These are phyloP conservation scores for Leptopilina clavipes DNA, from an alignment of 1,140 invertebrate species.

Conservation along the genomic window DNA sequence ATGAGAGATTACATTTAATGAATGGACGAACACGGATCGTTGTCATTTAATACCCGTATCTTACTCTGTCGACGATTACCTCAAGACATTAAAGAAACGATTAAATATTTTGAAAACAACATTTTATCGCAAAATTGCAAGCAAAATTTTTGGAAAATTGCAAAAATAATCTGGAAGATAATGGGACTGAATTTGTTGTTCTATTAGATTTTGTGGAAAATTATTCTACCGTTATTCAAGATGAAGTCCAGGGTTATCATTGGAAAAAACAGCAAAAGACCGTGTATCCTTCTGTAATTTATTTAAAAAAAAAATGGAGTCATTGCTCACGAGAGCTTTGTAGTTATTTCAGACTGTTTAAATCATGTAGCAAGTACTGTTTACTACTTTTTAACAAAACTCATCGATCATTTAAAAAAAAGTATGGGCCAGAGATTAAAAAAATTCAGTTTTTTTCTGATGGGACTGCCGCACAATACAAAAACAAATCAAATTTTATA, in stretches of 20 bases:
- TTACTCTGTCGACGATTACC: background rate
- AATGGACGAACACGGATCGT: conserved; percentile 32
- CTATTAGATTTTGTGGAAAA: conserved; percentile 47
- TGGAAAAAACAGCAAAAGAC: conserved; percentile 49
- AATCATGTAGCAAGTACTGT: conserved; percentile 43
- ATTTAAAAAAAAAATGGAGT: conserved; percentile 38
- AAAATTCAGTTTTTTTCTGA: conserved; percentile 37
- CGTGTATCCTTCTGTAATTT: conserved; percentile 47
- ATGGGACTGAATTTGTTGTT: conserved; percentile 35
- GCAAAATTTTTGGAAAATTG: conserved; percentile 34
- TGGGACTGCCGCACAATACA: conserved; percentile 36
- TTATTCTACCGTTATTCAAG: conserved; percentile 46
- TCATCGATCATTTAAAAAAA: conserved; percentile 25
- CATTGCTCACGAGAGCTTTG: conserved; percentile 37
- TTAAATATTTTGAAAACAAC: background rate
- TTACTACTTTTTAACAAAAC: conserved; percentile 39
- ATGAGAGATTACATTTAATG: conserved; percentile 17
- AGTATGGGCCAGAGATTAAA: conserved; percentile 25
- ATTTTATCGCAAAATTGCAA: conserved; percentile 39
- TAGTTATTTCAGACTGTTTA: conserved; percentile 45
- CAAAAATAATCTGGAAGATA: conserved; percentile 27
- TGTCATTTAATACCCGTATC: background rate
- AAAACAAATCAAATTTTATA: conserved; percentile 38
- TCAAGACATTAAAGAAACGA: background rate
- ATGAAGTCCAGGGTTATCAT: conserved; percentile 40